Base-by-base conservation (phyloP, 2,797 vertebrate species). In the Manis javanica region DNA sequence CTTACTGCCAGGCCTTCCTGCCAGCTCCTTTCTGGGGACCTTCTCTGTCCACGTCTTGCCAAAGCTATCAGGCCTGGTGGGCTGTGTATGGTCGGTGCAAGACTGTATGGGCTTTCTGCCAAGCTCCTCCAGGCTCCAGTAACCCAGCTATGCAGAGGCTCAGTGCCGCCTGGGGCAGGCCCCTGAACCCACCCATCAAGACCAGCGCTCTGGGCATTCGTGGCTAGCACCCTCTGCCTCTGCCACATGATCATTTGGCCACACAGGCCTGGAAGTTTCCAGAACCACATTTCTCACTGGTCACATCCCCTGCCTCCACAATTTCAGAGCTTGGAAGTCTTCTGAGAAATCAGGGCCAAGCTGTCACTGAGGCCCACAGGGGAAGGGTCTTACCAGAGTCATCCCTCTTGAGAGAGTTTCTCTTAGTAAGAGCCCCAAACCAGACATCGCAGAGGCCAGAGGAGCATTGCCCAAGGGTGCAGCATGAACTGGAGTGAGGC, bases 241-340 rank as follows among this genome's bases (percentile, higher is more conserved):
- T 2, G 3, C 42, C 10, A 4, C n/a, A 18, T 49, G 26, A 39
- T 42, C 63, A 21, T n/a, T 72, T 77, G 90, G 39, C n/a, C 57
- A 81, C 84, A 57, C 13, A 51, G 4, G 9, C 88, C 59, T 82
- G 49, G 16, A n/a, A 37, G 42, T 94, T 96, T 87, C 72, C 42
- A 94, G 90, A 90, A 63, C 29, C 51, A 55, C 42, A 29, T 83
- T 66, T 86, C 74, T 95, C 86, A 46, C 59, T n/a, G 12, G 64
- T 71, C 71, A 13, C 12, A 19, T 49, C 49, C 37, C 68, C 51
- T 46, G n/a, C 71, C 82, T 57, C 34, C 59, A 86, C 10, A 59
- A 39, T 69, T 75, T 5, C 12, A 71, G 66, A 46, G 31, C 55
- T 71, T 89, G 53, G 63, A 64, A 93, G 26, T 16, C 71, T 46